Conservation (phyloP, 1,140 invertebrate genomes). For the Drosophila kanapiae region DNA sequence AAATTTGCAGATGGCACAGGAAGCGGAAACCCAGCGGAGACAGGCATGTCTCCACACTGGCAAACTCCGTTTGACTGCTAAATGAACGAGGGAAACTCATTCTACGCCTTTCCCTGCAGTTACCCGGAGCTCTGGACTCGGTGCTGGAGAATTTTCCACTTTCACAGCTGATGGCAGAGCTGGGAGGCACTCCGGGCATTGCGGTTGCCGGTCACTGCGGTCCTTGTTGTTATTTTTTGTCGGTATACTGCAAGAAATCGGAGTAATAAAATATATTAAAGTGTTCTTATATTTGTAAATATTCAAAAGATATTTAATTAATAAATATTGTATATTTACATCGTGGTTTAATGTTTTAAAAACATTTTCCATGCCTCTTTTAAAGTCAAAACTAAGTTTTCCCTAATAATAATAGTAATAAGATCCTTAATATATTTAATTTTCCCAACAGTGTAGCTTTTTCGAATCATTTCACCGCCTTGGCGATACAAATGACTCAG, state of each 20-base stretch:
- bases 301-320: background rate
- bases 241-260: slow-evolving; percentile 7
- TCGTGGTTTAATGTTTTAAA: too few species aligned
- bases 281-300: too few species aligned
- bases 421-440: too few species aligned
- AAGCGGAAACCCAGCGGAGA: slow-evolving; percentile 79
- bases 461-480: slow-evolving; percentile 40
- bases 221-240: slow-evolving; percentile 31
- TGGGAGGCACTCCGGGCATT: slow-evolving; percentile 39
- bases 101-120: slow-evolving; percentile 14
- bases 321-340: background rate
- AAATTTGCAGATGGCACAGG: slow-evolving; percentile 74
- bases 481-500: slow-evolving; percentile 51
- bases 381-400: too few species aligned
- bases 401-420: too few species aligned
- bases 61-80: slow-evolving; percentile 77
- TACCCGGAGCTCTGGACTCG: background rate
- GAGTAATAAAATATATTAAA: background rate
- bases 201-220: slow-evolving; percentile 57
- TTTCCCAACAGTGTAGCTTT: slow-evolving; percentile 8
- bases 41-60: slow-evolving; percentile 59
- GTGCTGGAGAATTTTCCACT: slow-evolving; percentile 8
- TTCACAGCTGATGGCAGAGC: slow-evolving; percentile 15
- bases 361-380: too few species aligned
- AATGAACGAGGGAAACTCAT: slow-evolving; percentile 77